phyloP scores from a whole-genome alignment of 1,140 invertebrate species.

The Bombus impatiens region DNA sequence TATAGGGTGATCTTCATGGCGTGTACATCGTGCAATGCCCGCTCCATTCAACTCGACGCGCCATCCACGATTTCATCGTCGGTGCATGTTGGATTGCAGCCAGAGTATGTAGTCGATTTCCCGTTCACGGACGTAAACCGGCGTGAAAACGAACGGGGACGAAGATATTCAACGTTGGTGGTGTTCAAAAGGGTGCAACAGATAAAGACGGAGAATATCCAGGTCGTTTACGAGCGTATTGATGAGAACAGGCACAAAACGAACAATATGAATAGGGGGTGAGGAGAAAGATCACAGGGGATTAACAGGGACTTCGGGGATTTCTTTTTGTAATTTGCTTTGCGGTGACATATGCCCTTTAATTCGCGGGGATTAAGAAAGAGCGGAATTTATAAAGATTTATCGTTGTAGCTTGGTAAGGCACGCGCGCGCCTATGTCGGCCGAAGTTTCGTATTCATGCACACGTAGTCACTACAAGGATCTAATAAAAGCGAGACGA shows the following conservation, averaged over 20 bases:
- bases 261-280: slow-evolving; percentile 3
- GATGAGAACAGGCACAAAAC: not conserved
- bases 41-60: not conserved
- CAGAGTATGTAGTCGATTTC: not conserved
- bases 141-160: slow-evolving; percentile 54
- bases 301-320: slow-evolving; percentile 46
- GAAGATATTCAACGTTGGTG: slow-evolving; percentile 12
- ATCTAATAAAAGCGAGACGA: slow-evolving; percentile 60
- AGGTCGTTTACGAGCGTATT: not conserved
- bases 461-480: slow-evolving; percentile 31
- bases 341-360: slow-evolving; percentile 58
- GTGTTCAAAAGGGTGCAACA: too few species aligned
- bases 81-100: not conserved
- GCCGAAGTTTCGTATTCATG: slow-evolving; percentile 53
- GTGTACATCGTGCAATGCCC: not conserved
- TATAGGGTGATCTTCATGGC: not conserved
- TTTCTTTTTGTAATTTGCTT: slow-evolving; percentile 61
- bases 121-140: not conserved
- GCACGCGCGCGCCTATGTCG: not conserved
- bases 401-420: slow-evolving; percentile 4
- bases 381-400: slow-evolving; percentile 56
- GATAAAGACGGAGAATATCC: not conserved
- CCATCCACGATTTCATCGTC: not conserved
- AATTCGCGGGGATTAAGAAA: slow-evolving; percentile 58
- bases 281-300: not conserved